These are phyloP conservation scores for Poecilia latipinna DNA, from an alignment of 2,113 vertebrate species.

Conservation along the genomic window DNA sequence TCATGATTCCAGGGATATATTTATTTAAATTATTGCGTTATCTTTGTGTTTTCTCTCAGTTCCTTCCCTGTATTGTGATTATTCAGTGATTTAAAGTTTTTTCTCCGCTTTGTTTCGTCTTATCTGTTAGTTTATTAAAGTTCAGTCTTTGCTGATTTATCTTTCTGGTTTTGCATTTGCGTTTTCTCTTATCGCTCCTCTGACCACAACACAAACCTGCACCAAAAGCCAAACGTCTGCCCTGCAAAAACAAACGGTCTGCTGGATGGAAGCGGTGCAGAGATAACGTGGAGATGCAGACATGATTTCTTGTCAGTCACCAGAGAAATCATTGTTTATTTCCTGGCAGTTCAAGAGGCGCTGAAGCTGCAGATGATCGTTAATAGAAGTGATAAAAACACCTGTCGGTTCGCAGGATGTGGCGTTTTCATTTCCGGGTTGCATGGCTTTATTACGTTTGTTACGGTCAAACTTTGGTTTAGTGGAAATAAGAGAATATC, in stretches of 20 bases:
- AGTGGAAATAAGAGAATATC: neutral
- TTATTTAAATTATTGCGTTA: neutral
- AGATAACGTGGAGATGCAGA: neutral
- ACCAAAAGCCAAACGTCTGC: neutral
- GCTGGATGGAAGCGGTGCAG: neutral
- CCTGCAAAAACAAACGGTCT: neutral
- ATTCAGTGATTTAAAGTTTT: neutral
- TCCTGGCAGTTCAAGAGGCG: neutral
- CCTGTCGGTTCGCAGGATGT: neutral
- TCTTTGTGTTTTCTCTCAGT: neutral
- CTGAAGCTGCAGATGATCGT: neutral
- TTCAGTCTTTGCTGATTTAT: neutral
- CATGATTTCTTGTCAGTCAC: constrained; percentile 3
- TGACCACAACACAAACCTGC: neutral
- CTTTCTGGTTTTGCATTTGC: neutral
- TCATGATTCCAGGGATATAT: neutral
- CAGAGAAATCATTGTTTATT: neutral
- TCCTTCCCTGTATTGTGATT: neutral
- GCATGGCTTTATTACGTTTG: neutral
- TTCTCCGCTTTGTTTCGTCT: neutral
- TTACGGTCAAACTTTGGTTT: neutral
- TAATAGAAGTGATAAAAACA: neutral
- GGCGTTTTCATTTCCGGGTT: neutral
- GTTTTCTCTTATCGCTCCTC: neutral
- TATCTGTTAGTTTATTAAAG: neutral